Percentiles rank a stretch among this genome's conserved stretches.
Evolutionary conservation across 2,797 vertebrate genomes (phyloP).

Genomic region (Myiotriccus ornatus): DNA sequence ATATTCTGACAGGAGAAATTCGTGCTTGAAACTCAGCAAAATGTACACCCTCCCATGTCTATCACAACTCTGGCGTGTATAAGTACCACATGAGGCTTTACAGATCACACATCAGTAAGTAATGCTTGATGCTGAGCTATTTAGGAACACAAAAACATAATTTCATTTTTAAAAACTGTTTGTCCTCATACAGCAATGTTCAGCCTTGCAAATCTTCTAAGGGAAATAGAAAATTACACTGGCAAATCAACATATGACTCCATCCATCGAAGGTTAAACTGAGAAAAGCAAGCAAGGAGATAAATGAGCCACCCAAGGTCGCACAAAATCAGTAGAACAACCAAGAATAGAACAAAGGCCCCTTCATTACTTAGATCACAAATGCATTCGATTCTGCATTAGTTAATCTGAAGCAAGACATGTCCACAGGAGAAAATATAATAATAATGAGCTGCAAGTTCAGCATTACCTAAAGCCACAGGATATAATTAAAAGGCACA

Average conservation of each 20-base stretch:
- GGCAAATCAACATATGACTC: not conserved
- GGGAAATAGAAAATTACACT: not conserved
- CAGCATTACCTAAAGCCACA: conserved; percentile 30
- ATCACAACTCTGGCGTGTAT: not conserved
- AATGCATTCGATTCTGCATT: conserved; percentile 33
- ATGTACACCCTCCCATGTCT: not conserved
- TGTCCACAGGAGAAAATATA: conserved; percentile 38
- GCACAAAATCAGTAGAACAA: conserved; percentile 44
- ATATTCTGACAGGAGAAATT: not conserved
- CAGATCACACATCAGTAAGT: not conserved
- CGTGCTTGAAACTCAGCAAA: not conserved
- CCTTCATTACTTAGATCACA: conserved; percentile 53
- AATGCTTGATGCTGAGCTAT: not conserved
- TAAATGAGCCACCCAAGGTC: conserved; percentile 43
- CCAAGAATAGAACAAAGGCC: conserved; percentile 58
- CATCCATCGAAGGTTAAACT: not conserved
- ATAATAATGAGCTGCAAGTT: conserved; percentile 40
- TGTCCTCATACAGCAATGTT: not conserved
- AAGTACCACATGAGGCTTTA: not conserved
- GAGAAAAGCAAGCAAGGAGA: conserved; percentile 5
- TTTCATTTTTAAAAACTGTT: not conserved
- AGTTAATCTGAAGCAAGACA: conserved; percentile 43
- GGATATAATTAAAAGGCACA: conserved; percentile 29
- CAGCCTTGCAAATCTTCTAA: not conserved
- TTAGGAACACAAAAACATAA: not conserved